phyloP scores from a whole-genome alignment of 1,140 invertebrate genomes.

The Drusus annulatus region DNA sequence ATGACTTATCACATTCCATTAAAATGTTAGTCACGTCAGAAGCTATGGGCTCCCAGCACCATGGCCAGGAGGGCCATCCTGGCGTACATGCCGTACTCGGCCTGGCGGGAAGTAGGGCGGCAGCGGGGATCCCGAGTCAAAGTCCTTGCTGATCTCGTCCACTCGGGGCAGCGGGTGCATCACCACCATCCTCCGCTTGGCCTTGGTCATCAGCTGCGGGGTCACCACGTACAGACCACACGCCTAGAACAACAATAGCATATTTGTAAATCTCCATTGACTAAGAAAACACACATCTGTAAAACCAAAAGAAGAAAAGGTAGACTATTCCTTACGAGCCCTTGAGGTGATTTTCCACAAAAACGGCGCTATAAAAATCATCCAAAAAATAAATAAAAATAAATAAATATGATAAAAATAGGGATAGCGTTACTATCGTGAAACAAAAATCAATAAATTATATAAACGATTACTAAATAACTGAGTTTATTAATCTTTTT shows the following conservation, averaged over 20 bases:
- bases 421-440: too few relatives aligned
- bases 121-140: conserved; percentile 96
- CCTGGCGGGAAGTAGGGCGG: conserved; percentile 99
- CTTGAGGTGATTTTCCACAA: too few relatives aligned
- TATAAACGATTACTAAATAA: too few relatives aligned
- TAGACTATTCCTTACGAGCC: too few relatives aligned
- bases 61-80: conserved; percentile 97
- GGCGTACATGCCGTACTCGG: conserved; percentile 97
- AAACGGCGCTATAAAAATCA: too few relatives aligned
- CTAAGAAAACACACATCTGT: too few relatives aligned
- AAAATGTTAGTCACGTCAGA: neutral
- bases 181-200: conserved; percentile 94
- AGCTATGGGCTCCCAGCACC: conserved; percentile 78
- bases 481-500: too few relatives aligned
- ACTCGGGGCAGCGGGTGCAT: conserved; percentile 98
- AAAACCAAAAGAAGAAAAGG: too few relatives aligned
- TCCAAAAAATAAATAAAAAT: too few relatives aligned
- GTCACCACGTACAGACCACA: conserved; percentile 93
- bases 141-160: conserved; percentile 93
- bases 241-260: conserved; percentile 71
- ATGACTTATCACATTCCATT: neutral
- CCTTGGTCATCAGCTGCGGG: conserved; percentile 94
- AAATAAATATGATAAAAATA: too few relatives aligned
- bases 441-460: too few relatives aligned
- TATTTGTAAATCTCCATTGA: too few relatives aligned